Evolutionary conservation across 2,888 invertebrate genomes (phyloP), one percentile per base, ranked within the genome.

Genomic region (Drosophila picticornis): DNA sequence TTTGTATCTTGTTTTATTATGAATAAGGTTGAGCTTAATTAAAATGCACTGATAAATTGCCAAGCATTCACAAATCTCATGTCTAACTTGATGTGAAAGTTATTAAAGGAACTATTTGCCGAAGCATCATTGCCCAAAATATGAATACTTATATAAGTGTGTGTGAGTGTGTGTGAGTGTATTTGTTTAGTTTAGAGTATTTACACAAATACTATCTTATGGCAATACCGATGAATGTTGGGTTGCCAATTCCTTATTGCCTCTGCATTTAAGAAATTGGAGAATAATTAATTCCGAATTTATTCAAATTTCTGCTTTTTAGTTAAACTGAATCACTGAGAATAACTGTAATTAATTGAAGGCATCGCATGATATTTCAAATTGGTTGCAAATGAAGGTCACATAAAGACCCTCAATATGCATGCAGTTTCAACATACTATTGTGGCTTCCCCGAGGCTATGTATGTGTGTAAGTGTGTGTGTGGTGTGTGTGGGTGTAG

Each of bases 391-490:
- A 53, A 27, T 34, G 38, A 22, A 40, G 32, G 52, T 22, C 27
- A n/a, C 29, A 43, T 16, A 40, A 34, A 32, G 36, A 2, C 32
- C 38, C 11, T 31, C n/a, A 32, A n/a, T 22, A 25, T 62, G 22
- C 11, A 6, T 7, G 13, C 13, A 16, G 25, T 57, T 68, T 68
- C 58, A 57, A 25, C 38, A 38, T 13, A 50, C 55, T 48, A 55
- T 61, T 75, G 57, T 43, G 53, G 66, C 67, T 66, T 60, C 79
- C 75, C 51, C 32, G 22, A 29, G 52, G 71, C 63, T 46, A 13
- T 46, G 13, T 22, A 22, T n/a, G n/a, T n/a, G 40, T 40, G 40
- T n/a, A 2, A n/a, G 40, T 11, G 43, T 13, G 11, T 43, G 43
- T 22, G 43, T 43, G n/a, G n/a, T 10, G 2, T n/a, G n/a, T 40